phyloP scores from a whole-genome alignment of 2,888 invertebrate species.

The Actias luna region DNA sequence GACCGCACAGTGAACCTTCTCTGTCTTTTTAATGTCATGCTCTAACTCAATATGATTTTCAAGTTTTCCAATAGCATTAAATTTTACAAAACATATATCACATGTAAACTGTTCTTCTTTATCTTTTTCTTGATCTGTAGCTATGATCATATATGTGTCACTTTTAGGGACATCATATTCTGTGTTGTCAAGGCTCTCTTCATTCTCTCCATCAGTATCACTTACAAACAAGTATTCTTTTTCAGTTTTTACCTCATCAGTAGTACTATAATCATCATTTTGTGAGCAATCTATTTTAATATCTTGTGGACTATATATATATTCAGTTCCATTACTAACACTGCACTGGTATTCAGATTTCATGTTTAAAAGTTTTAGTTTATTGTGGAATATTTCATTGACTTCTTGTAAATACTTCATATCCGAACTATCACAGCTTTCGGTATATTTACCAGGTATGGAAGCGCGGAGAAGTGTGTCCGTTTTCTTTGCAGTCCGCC shows the following conservation, averaged over 20 bases:
- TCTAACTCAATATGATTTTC: slow-evolving; percentile 22
- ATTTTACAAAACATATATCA: slow-evolving; percentile 24
- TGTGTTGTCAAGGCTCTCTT: slow-evolving; percentile 16
- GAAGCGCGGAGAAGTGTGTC: slow-evolving; percentile 21
- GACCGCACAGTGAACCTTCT: slow-evolving; percentile 33
- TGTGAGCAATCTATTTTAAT: not conserved
- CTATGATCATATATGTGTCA: slow-evolving; percentile 22
- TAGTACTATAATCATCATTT: slow-evolving; percentile 10
- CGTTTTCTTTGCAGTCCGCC: slow-evolving; percentile 30
- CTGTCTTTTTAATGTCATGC: slow-evolving; percentile 18
- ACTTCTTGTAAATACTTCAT: slow-evolving; percentile 4
- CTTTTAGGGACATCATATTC: slow-evolving; percentile 23
- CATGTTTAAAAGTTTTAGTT: not conserved
- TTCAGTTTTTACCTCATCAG: slow-evolving; percentile 5
- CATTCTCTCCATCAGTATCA: slow-evolving; percentile 10
- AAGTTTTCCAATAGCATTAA: slow-evolving; percentile 24
- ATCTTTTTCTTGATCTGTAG: slow-evolving; percentile 23
- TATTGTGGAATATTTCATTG: slow-evolving; percentile 9
- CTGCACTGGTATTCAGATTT: not conserved
- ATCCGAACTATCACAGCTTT: not conserved
- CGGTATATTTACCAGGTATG: not conserved
- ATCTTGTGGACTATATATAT: not conserved
- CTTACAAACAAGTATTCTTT: slow-evolving; percentile 10
- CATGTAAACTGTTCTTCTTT: slow-evolving; percentile 23
- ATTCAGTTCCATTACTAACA: not conserved